Base-by-base conservation (phyloP, 2,113 vertebrate species). In the Nematolebias whitei region DNA sequence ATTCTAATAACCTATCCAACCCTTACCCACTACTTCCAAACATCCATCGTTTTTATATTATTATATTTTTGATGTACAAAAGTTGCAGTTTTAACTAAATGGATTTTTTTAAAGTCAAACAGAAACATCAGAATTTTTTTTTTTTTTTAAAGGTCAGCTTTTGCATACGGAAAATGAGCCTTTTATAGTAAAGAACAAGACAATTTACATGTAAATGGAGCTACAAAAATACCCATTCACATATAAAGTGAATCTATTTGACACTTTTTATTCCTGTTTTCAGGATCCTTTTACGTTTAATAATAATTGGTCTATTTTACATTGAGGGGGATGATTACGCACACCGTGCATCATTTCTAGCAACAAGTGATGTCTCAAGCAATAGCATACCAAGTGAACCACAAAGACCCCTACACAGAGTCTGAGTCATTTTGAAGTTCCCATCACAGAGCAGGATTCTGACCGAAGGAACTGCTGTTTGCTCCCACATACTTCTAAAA, bases 401-500 rank as follows among this genome's bases (percentile, higher is more conserved):
- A 32, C 71, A 1, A 12, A 23, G 40, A 55, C 58, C 15, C 61
- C 12, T n/a, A 43, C n/a, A 76, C 57, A 70, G 9, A 58, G 51
- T 49, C 56, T 85, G 74, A 84, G 67, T 82, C 74, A 86, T 23
- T 53, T 60, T 26, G 43, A 14, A 60, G 44, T 64, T 82, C 70
- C 79, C 76, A 53, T 29, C 29, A 22, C 63, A 73, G 49, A 66
- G 15, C 9, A 16, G 49, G n/a, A 32, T 45, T 53, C 65, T 76
- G 73, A 82, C 80, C 69, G 20, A 24, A 83, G 22, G 70, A 68
- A 54, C 61, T 76, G 69, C 60, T 71, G 57, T 64, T 82, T 78
- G 61, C 67, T 72, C 77, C 86, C 84, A 81, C 68, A 76, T 69
- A 66, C 69, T 78, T 76, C 56, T 39, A 64, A 76, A 78, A 70